A percentile compares a stretch with the other conserved stretches of the same genome.
Evolutionary conservation across 2,113 vertebrate species (phyloP).

Genomic region (Mesoclemmys tuberculata): DNA sequence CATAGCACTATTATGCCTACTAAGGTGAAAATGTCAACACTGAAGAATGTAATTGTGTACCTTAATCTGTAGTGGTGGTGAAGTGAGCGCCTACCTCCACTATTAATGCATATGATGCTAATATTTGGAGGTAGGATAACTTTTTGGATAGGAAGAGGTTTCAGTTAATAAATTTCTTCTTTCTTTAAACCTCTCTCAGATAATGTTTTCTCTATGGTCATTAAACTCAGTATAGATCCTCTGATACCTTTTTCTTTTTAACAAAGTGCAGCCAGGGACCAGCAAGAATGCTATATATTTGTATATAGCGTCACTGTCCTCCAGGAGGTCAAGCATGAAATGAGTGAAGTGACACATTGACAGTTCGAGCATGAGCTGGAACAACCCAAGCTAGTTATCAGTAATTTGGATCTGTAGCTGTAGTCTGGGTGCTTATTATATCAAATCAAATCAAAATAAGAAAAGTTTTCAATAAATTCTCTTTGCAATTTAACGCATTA

Average conservation of each 20-base stretch:
- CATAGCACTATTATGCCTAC: slow-evolving; percentile 71
- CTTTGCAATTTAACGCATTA: neutral
- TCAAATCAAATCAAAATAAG: slow-evolving; percentile 35
- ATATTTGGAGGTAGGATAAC: slow-evolving; percentile 39
- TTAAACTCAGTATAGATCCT: slow-evolving; percentile 51
- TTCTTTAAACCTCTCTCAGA: neutral
- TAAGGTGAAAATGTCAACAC: slow-evolving; percentile 69
- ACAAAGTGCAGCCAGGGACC: neutral
- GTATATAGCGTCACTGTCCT: neutral
- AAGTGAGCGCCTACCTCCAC: slow-evolving; percentile 62
- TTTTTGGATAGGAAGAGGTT: slow-evolving; percentile 17
- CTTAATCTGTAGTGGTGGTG: slow-evolving; percentile 51
- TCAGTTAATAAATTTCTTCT: slow-evolving; percentile 38
- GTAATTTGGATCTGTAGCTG: slow-evolving; percentile 39
- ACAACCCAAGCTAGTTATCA: slow-evolving; percentile 14
- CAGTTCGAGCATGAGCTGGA: slow-evolving; percentile 11
- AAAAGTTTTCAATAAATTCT: slow-evolving; percentile 23
- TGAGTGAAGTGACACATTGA: slow-evolving; percentile 41
- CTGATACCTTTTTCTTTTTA: slow-evolving; percentile 3
- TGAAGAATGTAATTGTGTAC: slow-evolving; percentile 73
- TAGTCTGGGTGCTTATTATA: slow-evolving; percentile 1
- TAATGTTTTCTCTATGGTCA: neutral
- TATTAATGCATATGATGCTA: slow-evolving; percentile 53
- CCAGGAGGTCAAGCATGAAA: slow-evolving; percentile 58
- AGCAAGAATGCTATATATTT: neutral